Evolutionary conservation across 37 sponge, comb jelly and placozoan species (phyloP).

Genomic region (Amphimedon queenslandica): DNA sequence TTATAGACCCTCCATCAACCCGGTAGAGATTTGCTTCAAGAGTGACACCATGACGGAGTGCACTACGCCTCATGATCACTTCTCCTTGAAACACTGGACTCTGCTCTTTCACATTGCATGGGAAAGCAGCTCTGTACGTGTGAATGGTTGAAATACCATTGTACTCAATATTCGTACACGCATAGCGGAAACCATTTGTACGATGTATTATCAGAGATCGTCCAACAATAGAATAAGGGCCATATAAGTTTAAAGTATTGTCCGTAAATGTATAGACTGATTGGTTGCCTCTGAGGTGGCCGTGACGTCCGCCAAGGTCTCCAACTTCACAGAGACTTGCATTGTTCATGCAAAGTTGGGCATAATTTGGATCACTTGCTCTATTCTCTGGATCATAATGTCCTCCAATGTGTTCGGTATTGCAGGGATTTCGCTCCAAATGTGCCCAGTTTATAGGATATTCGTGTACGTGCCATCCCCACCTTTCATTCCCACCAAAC

Average conservation of each 20-base stretch:
- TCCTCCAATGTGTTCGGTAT: slow-evolving; percentile 21
- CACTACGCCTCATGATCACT: slow-evolving; percentile 21
- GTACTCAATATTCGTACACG: slow-evolving; percentile 62
- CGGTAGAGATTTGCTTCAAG: slow-evolving; percentile 33
- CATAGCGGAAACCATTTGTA: slow-evolving; percentile 1
- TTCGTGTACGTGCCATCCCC: slow-evolving; percentile 27
- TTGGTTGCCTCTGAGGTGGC: not conserved
- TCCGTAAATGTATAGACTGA: slow-evolving; percentile 28
- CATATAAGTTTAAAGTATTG: slow-evolving; percentile 14
- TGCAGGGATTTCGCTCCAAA: slow-evolving; percentile 31
- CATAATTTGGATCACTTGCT: not conserved
- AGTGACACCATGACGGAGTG: slow-evolving; percentile 20
- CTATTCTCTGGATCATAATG: slow-evolving; percentile 18
- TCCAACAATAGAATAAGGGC: slow-evolving; percentile 38
- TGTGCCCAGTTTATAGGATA: slow-evolving; percentile 31
- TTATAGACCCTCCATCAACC: slow-evolving; percentile 9
- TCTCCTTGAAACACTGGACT: slow-evolving; percentile 33
- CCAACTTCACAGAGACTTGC: slow-evolving; percentile 34
- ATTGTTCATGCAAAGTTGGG: not conserved
- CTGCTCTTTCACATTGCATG: not conserved
- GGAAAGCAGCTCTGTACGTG: slow-evolving; percentile 18
- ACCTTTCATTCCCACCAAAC: slow-evolving; percentile 2
- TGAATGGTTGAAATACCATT: slow-evolving; percentile 1
- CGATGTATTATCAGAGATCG: slow-evolving; percentile 52
- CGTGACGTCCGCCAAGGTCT: slow-evolving; percentile 17